These are phyloP conservation scores for Miltochrista miniata DNA, from an alignment of 2,888 invertebrate species.

Conservation along the genomic window DNA sequence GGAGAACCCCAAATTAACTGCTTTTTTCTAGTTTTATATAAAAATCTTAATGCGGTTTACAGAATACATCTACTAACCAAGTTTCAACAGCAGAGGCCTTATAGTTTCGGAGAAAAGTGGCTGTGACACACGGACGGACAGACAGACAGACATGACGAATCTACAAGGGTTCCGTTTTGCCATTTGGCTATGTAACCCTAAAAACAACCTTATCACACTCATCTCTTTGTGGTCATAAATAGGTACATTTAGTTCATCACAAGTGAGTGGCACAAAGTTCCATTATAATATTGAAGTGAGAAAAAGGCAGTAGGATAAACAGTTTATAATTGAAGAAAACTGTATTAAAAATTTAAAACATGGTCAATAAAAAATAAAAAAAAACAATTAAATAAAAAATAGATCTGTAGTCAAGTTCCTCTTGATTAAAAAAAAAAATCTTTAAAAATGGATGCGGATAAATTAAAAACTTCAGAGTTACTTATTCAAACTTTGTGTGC, in stretches of 20 bases:
- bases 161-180: too few species aligned
- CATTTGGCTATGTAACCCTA: too few species aligned
- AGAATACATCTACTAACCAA: too few species aligned
- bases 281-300: not conserved
- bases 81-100: too few species aligned
- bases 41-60: too few species aligned
- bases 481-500: not conserved
- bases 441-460: not conserved
- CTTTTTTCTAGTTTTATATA: too few species aligned
- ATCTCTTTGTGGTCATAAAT: not conserved
- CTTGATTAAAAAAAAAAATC: not conserved
- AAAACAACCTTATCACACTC: not conserved
- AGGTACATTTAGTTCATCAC: not conserved
- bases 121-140: too few species aligned
- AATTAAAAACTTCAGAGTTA: not conserved
- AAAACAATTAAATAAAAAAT: not conserved
- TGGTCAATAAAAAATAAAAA: not conserved
- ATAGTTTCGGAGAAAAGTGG: too few species aligned
- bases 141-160: too few species aligned
- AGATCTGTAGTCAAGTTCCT: too few species aligned
- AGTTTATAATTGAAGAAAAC: not conserved
- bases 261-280: not conserved
- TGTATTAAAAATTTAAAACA: not conserved
- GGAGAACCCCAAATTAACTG: too few species aligned
- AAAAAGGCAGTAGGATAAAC: not conserved